Base-by-base conservation (phyloP, 2,113 vertebrate genomes). In the Alces alces region DNA sequence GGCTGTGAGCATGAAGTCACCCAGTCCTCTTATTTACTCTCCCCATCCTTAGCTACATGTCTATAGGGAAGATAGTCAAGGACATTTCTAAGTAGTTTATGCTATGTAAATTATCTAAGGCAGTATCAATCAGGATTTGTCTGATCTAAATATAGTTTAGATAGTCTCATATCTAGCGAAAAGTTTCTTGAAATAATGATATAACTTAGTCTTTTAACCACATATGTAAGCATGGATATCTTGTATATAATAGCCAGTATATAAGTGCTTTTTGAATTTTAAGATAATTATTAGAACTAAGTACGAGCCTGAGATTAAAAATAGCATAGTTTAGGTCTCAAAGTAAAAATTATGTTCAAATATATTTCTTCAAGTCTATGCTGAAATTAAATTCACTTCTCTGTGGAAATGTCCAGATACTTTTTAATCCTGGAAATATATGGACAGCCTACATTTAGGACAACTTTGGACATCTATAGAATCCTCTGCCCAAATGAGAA, bases 341-440 rank as follows among this genome's bases (percentile, higher is more conserved):
- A 92, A 84, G 33, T 39, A 70, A 91, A 94, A 89, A 64, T 45
- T 93, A 70, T 70, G 3, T 30, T 93, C 73, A 94, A 95, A 88
- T 4, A 25, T 39, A 17, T 85, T 85, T 93, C 6, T 91, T 36
- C 21, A 60, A 13, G 12, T 55, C 16, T 82, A 14, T 93, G 36
- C n/a, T 17, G 11, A 88, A 92, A 79, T 86, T 94, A 54, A 93
- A 30, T 96, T 91, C 39, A 79, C 1, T 92, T 91, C 15, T 86
- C 5, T 90, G 11, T 89, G 13, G 54, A 33, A 33, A 54, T n/a
- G 33, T 9, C 52, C 17, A 61, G 43, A 33, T 82, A 28, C 9
- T 90, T 80, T 95, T 90, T 90, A 90, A 43, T 12, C 61, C 12
- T 93, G 66, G 73, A 73, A 50, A 70, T 82, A 36, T 64, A 39